These are phyloP conservation scores for Halichondria panicea DNA, from an alignment of 37 sponge, comb jelly and placozoan genomes.

Conservation along the genomic window DNA sequence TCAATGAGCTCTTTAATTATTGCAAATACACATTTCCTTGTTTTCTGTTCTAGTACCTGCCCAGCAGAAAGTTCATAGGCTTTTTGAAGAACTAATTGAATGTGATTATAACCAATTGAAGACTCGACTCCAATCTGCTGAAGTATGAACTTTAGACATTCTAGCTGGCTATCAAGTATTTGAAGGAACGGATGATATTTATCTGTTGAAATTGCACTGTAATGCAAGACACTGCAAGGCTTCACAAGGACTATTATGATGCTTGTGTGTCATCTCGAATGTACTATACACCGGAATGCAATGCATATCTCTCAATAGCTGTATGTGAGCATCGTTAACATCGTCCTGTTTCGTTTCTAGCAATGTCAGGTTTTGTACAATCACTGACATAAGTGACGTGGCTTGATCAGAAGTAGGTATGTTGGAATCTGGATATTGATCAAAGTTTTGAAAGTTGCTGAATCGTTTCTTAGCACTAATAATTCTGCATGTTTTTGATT, in stretches of 20 bases:
- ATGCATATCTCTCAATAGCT: background rate
- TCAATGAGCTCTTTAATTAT: slow-evolving; percentile 1
- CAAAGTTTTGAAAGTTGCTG: slow-evolving; percentile 8
- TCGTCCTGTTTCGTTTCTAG: background rate
- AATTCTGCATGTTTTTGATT: slow-evolving; percentile 24
- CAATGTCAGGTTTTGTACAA: slow-evolving; percentile 13
- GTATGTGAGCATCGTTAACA: background rate
- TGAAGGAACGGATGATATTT: slow-evolving; percentile 43
- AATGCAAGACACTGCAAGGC: slow-evolving; percentile 41
- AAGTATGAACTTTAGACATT: background rate
- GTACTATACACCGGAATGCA: slow-evolving; percentile 40
- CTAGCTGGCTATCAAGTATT: slow-evolving; percentile 2
- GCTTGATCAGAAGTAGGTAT: background rate
- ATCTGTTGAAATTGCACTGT: background rate
- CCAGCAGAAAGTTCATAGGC: slow-evolving; percentile 3
- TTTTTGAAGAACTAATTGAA: slow-evolving; percentile 25
- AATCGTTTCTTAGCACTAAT: slow-evolving; percentile 13
- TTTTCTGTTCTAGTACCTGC: slow-evolving; percentile 15
- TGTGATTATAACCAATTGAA: slow-evolving; percentile 15
- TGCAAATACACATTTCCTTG: background rate
- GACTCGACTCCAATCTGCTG: slow-evolving; percentile 12
- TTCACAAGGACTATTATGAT: slow-evolving; percentile 35
- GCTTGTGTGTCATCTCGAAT: background rate
- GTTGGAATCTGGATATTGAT: slow-evolving; percentile 4
- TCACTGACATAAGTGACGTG: background rate